Conservation (phyloP, 2,113 vertebrate genomes). For the Cyprinus carpio region DNA sequence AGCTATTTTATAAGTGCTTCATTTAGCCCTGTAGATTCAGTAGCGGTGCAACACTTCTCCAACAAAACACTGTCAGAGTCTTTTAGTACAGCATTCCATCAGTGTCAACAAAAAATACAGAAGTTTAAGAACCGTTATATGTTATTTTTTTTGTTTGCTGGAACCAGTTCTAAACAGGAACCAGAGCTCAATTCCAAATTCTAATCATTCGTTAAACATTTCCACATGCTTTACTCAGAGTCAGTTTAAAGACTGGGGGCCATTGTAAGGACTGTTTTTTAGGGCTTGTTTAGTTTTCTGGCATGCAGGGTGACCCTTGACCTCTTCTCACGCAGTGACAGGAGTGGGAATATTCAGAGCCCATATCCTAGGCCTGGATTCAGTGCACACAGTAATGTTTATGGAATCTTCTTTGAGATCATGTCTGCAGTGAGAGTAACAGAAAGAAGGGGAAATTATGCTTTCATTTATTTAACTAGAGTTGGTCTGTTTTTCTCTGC, state of each 20-base stretch:
- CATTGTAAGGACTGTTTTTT: background rate
- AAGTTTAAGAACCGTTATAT: background rate
- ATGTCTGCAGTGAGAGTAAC: slow-evolving; percentile 35
- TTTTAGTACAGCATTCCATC: too few relatives aligned
- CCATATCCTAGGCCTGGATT: slow-evolving; percentile 17
- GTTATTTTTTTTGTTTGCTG: background rate
- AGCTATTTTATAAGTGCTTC: background rate
- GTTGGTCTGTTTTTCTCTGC: background rate
- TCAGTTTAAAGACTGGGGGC: slow-evolving; percentile 29
- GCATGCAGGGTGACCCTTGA: slow-evolving; percentile 25
- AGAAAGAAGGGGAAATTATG: background rate
- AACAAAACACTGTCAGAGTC: background rate
- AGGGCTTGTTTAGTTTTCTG: background rate
- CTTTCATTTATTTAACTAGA: background rate
- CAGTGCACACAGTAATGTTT: background rate
- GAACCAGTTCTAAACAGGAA: background rate
- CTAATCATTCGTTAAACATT: background rate
- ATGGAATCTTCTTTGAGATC: slow-evolving; percentile 5
- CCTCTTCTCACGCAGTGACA: background rate
- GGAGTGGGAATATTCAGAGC: slow-evolving; percentile 26
- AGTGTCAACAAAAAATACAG: background rate
- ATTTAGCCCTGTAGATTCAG: background rate
- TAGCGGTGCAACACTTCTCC: background rate
- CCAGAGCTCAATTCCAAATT: background rate
- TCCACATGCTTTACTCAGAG: slow-evolving; percentile 10